Conservation (phyloP, 37 sponge, comb jelly and placozoan genomes). For the Chondrilla cf. caribensis region DNA sequence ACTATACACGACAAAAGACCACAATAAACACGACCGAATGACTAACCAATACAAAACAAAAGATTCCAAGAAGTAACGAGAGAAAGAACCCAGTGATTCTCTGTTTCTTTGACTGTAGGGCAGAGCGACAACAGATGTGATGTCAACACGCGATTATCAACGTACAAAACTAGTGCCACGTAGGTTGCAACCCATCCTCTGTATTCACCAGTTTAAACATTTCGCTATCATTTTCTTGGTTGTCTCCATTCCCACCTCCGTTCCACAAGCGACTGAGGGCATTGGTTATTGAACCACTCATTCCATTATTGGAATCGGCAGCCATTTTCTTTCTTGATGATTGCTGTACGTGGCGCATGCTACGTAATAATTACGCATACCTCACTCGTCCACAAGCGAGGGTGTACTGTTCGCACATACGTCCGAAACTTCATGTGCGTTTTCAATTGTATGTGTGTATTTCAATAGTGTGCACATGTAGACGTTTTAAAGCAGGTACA, state of each 20-base stretch:
- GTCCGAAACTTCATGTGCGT: too few relatives aligned
- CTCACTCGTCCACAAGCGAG: too few relatives aligned
- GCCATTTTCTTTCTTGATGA: constrained; percentile 1
- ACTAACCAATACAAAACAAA: constrained; percentile 68
- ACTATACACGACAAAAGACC: constrained; percentile 31
- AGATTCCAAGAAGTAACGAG: constrained; percentile 52
- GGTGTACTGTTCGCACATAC: too few relatives aligned
- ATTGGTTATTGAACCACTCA: not conserved
- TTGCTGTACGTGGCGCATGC: too few relatives aligned
- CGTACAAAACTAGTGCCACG: not conserved
- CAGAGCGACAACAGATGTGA: too few relatives aligned
- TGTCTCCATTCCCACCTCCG: not conserved
- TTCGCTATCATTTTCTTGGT: not conserved
- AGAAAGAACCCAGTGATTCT: constrained; percentile 80
- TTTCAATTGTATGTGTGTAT: too few relatives aligned
- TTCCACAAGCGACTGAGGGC: constrained; percentile 22
- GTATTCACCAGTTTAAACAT: constrained; percentile 8
- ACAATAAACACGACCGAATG: not conserved
- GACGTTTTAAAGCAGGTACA: too few relatives aligned
- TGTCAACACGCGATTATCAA: not conserved
- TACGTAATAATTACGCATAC: too few relatives aligned
- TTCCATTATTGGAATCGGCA: not conserved
- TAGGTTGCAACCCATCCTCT: not conserved
- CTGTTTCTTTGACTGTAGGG: constrained; percentile 70
- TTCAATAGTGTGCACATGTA: too few relatives aligned